These are phyloP conservation scores for Microctonus aethiopoides DNA, from an alignment of 2,888 invertebrate genomes.

Conservation along the genomic window DNA sequence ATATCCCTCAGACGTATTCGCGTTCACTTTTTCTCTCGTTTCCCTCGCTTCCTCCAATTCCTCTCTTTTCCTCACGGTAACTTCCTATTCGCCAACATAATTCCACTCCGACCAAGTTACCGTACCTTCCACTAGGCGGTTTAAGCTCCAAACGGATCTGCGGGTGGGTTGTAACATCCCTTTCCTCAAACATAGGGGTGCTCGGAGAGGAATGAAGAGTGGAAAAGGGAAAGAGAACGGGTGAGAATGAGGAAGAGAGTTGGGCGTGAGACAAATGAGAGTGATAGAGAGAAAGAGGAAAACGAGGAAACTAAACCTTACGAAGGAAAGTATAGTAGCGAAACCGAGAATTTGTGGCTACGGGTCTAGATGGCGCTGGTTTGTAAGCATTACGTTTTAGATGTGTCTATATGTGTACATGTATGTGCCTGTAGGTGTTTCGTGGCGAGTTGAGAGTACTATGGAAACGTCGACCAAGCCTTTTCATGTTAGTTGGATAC, in stretches of 20 bases:
- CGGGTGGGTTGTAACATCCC: slow-evolving; percentile 20
- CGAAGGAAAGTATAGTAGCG: slow-evolving; percentile 13
- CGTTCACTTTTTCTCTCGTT: slow-evolving; percentile 8
- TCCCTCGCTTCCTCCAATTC: too few species aligned
- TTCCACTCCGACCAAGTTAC: slow-evolving; percentile 51
- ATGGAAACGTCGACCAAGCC: slow-evolving; percentile 2
- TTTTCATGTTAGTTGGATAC: not conserved
- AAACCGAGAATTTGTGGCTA: slow-evolving; percentile 29
- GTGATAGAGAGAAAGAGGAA: slow-evolving; percentile 18
- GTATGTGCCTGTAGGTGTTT: not conserved
- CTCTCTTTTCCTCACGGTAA: slow-evolving; percentile 41
- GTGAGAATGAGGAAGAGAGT: not conserved
- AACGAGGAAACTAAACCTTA: slow-evolving; percentile 7
- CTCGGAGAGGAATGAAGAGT: slow-evolving; percentile 25
- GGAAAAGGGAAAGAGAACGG: slow-evolving; percentile 9
- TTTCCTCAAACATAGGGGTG: slow-evolving; percentile 26
- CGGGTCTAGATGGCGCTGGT: slow-evolving; percentile 19
- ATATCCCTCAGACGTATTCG: slow-evolving; percentile 13
- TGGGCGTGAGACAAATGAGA: not conserved
- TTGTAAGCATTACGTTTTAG: slow-evolving; percentile 23
- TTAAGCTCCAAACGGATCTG: slow-evolving; percentile 54
- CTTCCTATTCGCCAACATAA: slow-evolving; percentile 52
- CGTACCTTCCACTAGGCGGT: slow-evolving; percentile 49
- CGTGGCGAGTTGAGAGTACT: slow-evolving; percentile 7
- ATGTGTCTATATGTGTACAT: not conserved